Conservation (phyloP, 2,888 invertebrate genomes). For the Agrotis segetum region DNA sequence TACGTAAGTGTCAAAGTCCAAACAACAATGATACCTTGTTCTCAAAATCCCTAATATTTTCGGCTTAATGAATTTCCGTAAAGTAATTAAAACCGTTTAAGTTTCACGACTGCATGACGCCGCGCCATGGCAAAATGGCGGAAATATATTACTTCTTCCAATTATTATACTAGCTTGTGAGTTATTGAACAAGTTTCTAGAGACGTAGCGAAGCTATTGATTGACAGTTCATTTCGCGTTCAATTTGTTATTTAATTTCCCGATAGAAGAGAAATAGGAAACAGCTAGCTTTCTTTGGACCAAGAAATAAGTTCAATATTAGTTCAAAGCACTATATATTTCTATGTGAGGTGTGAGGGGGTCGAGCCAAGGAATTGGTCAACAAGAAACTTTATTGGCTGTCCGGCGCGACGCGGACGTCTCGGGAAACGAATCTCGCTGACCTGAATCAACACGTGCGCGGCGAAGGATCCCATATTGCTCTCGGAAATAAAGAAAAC, state of each 20-base stretch:
- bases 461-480: constrained; percentile 66
- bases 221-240: constrained; percentile 46
- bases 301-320: constrained; percentile 20
- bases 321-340: constrained; percentile 8
- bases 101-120: constrained; percentile 23
- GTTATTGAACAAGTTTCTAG: constrained; percentile 19
- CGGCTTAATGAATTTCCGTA: constrained; percentile 47
- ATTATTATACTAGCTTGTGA: constrained; percentile 18
- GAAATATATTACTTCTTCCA: constrained; percentile 33
- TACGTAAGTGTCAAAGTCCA: constrained; percentile 6
- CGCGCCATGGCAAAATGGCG: constrained; percentile 16
- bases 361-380: constrained; percentile 15
- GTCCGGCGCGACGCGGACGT: constrained; percentile 9
- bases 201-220: constrained; percentile 20
- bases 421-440: constrained; percentile 60
- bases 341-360: not conserved
- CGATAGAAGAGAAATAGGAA: constrained; percentile 31
- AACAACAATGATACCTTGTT: constrained; percentile 39
- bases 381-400: constrained; percentile 34
- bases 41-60: constrained; percentile 43
- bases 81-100: constrained; percentile 57
- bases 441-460: constrained; percentile 83
- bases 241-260: constrained; percentile 45
- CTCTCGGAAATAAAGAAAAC: constrained; percentile 78
- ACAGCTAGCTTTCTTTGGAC: constrained; percentile 14